Conservation (phyloP, 2,888 invertebrate genomes). For the Prenolepis imparis region DNA sequence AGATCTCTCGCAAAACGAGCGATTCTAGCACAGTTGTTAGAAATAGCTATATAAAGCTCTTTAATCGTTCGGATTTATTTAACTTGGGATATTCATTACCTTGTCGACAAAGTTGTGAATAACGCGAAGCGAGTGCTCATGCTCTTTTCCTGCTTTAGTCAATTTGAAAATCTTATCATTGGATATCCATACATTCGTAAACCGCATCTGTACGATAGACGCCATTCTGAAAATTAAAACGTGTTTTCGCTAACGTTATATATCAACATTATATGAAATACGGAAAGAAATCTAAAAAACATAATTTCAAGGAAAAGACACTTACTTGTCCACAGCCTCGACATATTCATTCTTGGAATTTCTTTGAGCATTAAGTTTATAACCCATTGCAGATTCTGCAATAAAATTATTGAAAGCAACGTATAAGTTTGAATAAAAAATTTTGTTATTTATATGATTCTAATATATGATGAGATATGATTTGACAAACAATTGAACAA, state of each 20-base stretch:
- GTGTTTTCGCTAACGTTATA: neutral
- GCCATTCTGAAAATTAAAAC: conserved; percentile 80
- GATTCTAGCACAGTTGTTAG: neutral
- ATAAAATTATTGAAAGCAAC: conserved; percentile 44
- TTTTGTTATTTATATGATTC: neutral
- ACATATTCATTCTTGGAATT: conserved; percentile 84
- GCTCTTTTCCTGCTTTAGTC: conserved; percentile 86
- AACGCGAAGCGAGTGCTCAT: conserved; percentile 85
- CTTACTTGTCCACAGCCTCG: conserved; percentile 84
- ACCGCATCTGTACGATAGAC: conserved; percentile 83
- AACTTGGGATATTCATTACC: conserved; percentile 71
- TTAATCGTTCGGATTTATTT: neutral
- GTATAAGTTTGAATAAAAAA: neutral
- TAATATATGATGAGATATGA: neutral
- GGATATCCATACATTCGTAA: conserved; percentile 87
- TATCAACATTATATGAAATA: neutral
- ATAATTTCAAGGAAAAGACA: conserved; percentile 24
- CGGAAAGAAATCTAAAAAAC: neutral
- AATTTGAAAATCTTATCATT: conserved; percentile 87
- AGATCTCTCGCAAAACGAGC: neutral
- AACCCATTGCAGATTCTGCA: conserved; percentile 86
- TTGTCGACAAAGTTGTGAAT: conserved; percentile 88
- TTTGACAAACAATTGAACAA: neutral
- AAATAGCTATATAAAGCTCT: neutral
- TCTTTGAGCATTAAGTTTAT: conserved; percentile 84